These are phyloP conservation scores for Trichogramma pretiosum DNA, from an alignment of 1,140 invertebrate genomes.

Conservation along the genomic window DNA sequence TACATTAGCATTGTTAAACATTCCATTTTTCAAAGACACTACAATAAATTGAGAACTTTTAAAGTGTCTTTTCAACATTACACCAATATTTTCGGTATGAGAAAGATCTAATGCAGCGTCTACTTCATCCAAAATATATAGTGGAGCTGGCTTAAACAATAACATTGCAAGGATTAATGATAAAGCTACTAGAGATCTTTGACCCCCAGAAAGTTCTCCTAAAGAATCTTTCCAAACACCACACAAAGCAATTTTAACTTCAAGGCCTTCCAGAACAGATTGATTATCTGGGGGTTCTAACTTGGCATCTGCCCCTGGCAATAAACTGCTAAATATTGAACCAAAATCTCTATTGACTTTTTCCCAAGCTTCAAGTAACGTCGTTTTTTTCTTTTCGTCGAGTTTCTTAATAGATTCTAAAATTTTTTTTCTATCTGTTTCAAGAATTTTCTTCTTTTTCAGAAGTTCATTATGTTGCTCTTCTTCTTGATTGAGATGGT, in stretches of 20 bases:
- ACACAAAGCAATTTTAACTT: constrained; percentile 90
- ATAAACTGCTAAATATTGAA: constrained; percentile 86
- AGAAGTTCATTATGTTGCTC: constrained; percentile 74
- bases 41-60: constrained; percentile 96
- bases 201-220: constrained; percentile 91
- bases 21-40: constrained; percentile 97
- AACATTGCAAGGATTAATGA: constrained; percentile 95
- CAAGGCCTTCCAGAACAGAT: constrained; percentile 75
- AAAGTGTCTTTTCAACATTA: constrained; percentile 91
- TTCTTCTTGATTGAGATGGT: constrained; percentile 75
- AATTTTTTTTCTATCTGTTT: constrained; percentile 77
- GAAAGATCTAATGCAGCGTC: constrained; percentile 97
- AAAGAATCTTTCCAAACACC: constrained; percentile 94
- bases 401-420: constrained; percentile 75
- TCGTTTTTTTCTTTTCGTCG: constrained; percentile 81
- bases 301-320: constrained; percentile 83
- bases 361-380: constrained; percentile 71
- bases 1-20: constrained; percentile 99
- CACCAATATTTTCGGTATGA: constrained; percentile 98
- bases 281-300: constrained; percentile 66
- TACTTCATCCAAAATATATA: constrained; percentile 98
- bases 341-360: constrained; percentile 87
- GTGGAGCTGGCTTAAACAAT: constrained; percentile 92
- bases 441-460: constrained; percentile 75
- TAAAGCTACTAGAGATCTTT: constrained; percentile 91